phyloP scores from a whole-genome alignment of 1,140 invertebrate species.

The Drosophila pseudoobscura region DNA sequence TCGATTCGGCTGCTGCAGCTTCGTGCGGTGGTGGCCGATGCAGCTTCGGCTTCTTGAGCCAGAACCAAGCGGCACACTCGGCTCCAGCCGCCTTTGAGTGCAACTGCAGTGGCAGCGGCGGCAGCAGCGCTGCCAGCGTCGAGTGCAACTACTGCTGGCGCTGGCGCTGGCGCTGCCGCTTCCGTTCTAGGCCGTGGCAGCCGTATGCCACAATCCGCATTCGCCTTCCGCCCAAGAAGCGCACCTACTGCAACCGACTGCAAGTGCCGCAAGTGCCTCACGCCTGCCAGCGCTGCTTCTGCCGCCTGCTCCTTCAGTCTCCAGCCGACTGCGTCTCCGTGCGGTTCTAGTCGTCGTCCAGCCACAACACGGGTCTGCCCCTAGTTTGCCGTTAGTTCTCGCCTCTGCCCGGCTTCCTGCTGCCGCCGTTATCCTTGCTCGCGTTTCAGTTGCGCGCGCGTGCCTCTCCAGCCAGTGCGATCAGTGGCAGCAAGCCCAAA shows the following conservation, averaged over 20 bases:
- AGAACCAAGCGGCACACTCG: constrained; percentile 11
- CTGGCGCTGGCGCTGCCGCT: constrained; percentile 29
- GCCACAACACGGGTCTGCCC: constrained; percentile 8
- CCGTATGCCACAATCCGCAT: too few species aligned
- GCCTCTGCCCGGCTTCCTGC: constrained; percentile 25
- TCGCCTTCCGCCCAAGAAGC: constrained; percentile 67
- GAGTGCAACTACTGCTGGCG: constrained; percentile 69
- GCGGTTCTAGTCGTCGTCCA: constrained; percentile 63
- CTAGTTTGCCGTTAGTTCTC: constrained; percentile 27
- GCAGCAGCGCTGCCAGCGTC: constrained; percentile 50
- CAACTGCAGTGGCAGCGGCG: constrained; percentile 46
- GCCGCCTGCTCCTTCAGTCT: constrained; percentile 66
- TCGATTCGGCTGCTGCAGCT: too few species aligned
- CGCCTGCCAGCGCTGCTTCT: constrained; percentile 63
- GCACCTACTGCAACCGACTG: constrained; percentile 58
- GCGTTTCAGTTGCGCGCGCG: constrained; percentile 64
- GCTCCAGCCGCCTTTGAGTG: constrained; percentile 47
- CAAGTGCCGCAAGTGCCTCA: constrained; percentile 53
- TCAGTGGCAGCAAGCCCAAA: background rate
- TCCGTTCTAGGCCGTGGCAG: constrained; percentile 36
- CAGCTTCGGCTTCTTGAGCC: constrained; percentile 25
- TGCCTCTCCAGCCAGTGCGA: constrained; percentile 31
- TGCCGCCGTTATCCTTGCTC: constrained; percentile 24
- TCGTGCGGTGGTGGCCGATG: too few species aligned
- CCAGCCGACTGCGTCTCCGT: constrained; percentile 72